Conservation (phyloP, 1,140 invertebrate species). For the Pentalonia nigronervosa region DNA sequence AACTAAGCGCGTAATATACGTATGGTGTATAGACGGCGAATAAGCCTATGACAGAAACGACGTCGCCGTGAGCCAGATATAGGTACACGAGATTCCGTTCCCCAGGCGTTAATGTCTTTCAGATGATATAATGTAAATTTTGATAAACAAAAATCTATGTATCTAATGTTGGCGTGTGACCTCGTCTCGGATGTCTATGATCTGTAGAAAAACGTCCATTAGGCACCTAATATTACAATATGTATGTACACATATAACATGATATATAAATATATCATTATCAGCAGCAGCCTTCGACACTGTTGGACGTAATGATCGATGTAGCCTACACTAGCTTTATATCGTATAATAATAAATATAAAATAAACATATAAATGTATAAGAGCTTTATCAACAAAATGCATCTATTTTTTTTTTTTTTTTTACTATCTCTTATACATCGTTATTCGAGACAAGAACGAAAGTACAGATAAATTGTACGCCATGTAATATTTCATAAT, state of each 20-base stretch:
- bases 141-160: background rate
- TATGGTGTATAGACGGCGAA: background rate
- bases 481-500: background rate
- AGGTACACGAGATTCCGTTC: background rate
- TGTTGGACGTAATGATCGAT: background rate
- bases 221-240: background rate
- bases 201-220: background rate
- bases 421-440: background rate
- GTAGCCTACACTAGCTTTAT: no score
- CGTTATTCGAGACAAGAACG: background rate
- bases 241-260: background rate
- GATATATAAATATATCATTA: no score
- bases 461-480: background rate
- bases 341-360: background rate
- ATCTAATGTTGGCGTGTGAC: background rate
- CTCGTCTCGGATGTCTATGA: background rate
- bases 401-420: background rate
- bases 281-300: background rate
- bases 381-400: background rate
- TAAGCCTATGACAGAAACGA: background rate
- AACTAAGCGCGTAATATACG: background rate
- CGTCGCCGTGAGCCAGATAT: background rate
- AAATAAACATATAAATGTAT: background rate
- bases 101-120: background rate
- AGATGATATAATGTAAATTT: constrained; percentile 13